Base-by-base conservation (phyloP, 2,113 vertebrate genomes). In the Pelmatolapia mariae region DNA sequence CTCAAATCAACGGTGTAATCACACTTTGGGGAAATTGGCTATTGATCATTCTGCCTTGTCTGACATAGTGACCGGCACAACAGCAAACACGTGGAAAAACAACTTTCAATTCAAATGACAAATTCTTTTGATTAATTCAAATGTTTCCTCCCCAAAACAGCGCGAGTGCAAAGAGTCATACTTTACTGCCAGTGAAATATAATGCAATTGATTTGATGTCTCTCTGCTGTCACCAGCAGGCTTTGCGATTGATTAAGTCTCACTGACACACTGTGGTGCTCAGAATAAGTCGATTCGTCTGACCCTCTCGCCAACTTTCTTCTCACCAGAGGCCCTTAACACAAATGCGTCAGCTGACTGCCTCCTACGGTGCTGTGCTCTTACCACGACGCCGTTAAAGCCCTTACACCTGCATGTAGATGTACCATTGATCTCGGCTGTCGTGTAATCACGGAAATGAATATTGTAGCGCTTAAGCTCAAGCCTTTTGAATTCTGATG, bases 161-260 rank as follows among this genome's bases (percentile, higher is more conserved):
- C 4, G 7, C 6, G 12, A 61, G 59, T 56, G 22, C 45, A 79
- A 82, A 63, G 59, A 84, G 80, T 56, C 81, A 87, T 81, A 59
- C 47, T 89, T 85, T 87, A 85, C 85, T 86, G 85, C 57, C 43
- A 36, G 31, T 84, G 61, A 82, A 90, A 86, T 93, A 71, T 59
- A 89, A 89, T 53, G 71, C 38, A 31, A 94, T 93, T 86, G 89
- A 94, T 94, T 90, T 36, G 61, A 68, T 47, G 82, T 93, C 84
- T 85, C 73, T 85, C 33, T 13, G 47, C 78, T 89, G 83, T 89
- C 90, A 85, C 85, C 73, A 38, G 71, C 83, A 84, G 89, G 79
- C 88, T 84, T 57, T 84, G 53, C 57, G 26, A 91, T 86, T 89
- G 92, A 94, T 93, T 90, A 84, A 52, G 82, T 83, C 90, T 87